Percentiles rank a stretch among this genome's conserved stretches.
These are phyloP conservation scores for Heteractis magnifica DNA, from an alignment of 92 coral and sea anemone species.

Conservation along the genomic window DNA sequence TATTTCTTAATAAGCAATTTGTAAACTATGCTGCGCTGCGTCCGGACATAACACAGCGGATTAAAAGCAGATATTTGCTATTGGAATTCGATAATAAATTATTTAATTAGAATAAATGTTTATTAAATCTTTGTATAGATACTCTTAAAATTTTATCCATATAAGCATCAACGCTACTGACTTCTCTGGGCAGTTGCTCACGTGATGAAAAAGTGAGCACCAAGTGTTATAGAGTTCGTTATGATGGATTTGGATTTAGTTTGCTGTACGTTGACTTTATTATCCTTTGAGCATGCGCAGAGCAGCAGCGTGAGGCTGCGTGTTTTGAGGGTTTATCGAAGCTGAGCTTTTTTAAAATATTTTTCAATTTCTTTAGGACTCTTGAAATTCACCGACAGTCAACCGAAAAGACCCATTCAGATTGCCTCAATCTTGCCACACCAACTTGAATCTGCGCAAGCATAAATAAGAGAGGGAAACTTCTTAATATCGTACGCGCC, in stretches of 20 bases:
- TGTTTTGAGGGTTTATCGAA: too few relatives aligned
- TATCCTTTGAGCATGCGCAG: too few relatives aligned
- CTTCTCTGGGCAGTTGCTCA: too few relatives aligned
- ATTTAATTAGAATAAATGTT: neutral
- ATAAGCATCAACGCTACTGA: neutral
- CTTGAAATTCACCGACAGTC: neutral
- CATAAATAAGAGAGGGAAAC: too few relatives aligned
- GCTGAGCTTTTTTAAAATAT: too few relatives aligned
- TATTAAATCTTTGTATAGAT: neutral
- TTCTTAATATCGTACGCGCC: too few relatives aligned
- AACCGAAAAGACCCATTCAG: neutral
- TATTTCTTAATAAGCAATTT: neutral
- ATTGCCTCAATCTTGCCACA: neutral
- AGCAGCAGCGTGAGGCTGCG: too few relatives aligned
- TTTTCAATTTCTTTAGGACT: too few relatives aligned
- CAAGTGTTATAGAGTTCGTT: too few relatives aligned
- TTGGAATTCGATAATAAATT: conserved; percentile 1
- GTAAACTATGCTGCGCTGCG: neutral
- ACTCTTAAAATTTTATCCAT: neutral
- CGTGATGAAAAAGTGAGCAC: too few relatives aligned
- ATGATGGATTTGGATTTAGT: too few relatives aligned
- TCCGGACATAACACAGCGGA: neutral
- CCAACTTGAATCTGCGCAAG: neutral
- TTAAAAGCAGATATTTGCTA: neutral
- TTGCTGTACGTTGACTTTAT: too few relatives aligned